Percentiles rank a stretch among this genome's conserved stretches.
Conservation (phyloP, 2,888 invertebrate genomes). For the Drosophila robusta region DNA sequence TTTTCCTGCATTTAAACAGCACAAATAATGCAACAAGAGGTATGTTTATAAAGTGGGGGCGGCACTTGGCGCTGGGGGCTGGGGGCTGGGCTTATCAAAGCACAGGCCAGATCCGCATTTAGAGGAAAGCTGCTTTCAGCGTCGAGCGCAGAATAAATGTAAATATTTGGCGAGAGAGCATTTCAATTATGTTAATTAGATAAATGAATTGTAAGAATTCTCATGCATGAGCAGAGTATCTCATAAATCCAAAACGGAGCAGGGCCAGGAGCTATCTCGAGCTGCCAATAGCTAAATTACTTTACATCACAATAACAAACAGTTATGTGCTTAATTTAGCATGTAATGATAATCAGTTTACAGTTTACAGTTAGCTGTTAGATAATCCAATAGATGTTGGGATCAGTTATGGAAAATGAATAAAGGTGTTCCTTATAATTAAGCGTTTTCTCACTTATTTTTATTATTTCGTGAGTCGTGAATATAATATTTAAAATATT, state of each 20-base stretch:
- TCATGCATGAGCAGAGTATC: neutral
- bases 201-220: conserved; percentile 33
- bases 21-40: conserved; percentile 44
- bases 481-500: too few relatives aligned
- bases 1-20: conserved; percentile 34
- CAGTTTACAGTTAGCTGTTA: too few relatives aligned
- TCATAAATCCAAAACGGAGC: conserved; percentile 1
- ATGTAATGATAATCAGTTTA: neutral
- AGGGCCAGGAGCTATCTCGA: too few relatives aligned
- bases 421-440: too few relatives aligned
- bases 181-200: conserved; percentile 50
- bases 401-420: too few relatives aligned
- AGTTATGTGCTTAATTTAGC: too few relatives aligned
- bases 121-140: conserved; percentile 16
- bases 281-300: neutral
- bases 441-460: too few relatives aligned
- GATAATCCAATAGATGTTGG: too few relatives aligned
- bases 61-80: neutral
- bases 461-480: too few relatives aligned
- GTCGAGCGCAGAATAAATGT: conserved; percentile 5
- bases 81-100: conserved; percentile 14
- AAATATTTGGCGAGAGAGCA: conserved; percentile 27
- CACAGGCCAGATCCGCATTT: conserved; percentile 9
- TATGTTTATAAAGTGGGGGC: neutral
- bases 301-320: too few relatives aligned